These are phyloP conservation scores for Aphidius gifuensis DNA, from an alignment of 1,140 invertebrate genomes.

Conservation along the genomic window DNA sequence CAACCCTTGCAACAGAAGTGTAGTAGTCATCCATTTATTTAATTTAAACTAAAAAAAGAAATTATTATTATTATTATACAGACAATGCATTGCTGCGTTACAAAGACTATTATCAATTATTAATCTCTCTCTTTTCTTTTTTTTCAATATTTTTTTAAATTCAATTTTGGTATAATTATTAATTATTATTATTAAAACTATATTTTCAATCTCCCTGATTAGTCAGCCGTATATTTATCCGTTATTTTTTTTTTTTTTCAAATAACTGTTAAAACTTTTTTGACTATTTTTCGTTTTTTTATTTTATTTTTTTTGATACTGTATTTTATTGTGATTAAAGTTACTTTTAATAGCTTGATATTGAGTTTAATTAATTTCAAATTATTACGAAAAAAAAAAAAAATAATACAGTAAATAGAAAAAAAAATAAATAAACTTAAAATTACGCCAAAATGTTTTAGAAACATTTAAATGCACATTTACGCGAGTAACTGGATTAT, in stretches of 20 bases:
- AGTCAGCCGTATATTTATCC: slow-evolving; percentile 14
- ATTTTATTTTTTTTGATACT: neutral
- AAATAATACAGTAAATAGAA: too few species aligned
- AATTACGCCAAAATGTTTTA: neutral
- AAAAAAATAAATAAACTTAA: neutral
- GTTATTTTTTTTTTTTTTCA: neutral
- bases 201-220: slow-evolving; percentile 1
- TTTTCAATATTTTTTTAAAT: neutral
- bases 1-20: slow-evolving; percentile 64
- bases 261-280: neutral
- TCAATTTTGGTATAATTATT: slow-evolving; percentile 10
- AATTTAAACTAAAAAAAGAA: neutral
- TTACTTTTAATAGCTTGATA: too few species aligned
- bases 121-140: slow-evolving; percentile 4
- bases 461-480: neutral
- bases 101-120: slow-evolving; percentile 15
- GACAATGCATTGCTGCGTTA: neutral
- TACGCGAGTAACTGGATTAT: slow-evolving; percentile 23
- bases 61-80: neutral
- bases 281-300: neutral
- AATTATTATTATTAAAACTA: slow-evolving; percentile 1
- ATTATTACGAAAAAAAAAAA: too few species aligned
- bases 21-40: slow-evolving; percentile 42
- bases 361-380: too few species aligned
- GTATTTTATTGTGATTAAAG: too few species aligned